phyloP scores from a whole-genome alignment of 1,140 invertebrate genomes.

The Cylas formicarius region DNA sequence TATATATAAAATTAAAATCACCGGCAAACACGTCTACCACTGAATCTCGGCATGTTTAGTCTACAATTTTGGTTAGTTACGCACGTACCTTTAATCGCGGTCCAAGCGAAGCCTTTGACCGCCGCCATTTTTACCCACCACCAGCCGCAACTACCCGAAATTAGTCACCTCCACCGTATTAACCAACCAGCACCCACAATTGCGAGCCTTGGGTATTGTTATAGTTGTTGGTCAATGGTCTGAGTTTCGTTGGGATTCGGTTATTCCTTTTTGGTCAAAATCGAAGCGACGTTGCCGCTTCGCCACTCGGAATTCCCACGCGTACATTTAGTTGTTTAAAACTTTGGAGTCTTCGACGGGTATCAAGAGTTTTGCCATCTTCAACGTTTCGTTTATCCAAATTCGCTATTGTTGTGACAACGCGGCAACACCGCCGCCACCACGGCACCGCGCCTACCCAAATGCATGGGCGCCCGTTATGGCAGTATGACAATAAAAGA shows the following conservation, averaged over 20 bases:
- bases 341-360: too few species aligned
- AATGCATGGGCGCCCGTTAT: conserved; percentile 13
- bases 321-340: too few species aligned
- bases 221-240: too few species aligned
- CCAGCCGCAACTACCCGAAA: neutral
- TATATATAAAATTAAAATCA: conserved; percentile 2
- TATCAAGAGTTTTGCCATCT: too few species aligned
- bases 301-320: too few species aligned
- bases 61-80: conserved; percentile 1
- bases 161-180: neutral
- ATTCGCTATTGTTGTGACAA: too few species aligned
- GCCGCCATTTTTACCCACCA: neutral
- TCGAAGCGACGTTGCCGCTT: too few species aligned
- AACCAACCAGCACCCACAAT: conserved; percentile 3
- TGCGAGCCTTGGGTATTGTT: too few species aligned
- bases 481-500: conserved; percentile 2
- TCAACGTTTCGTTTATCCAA: too few species aligned
- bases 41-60: conserved; percentile 6
- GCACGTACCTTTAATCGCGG: conserved; percentile 11
- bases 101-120: conserved; percentile 8
- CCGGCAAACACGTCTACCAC: neutral
- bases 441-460: neutral
- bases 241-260: too few species aligned
- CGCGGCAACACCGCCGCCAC: conserved; percentile 10
- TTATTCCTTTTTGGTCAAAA: too few species aligned